phyloP scores from a whole-genome alignment of 2,797 vertebrate species.

The Hemitrygon akajei region DNA sequence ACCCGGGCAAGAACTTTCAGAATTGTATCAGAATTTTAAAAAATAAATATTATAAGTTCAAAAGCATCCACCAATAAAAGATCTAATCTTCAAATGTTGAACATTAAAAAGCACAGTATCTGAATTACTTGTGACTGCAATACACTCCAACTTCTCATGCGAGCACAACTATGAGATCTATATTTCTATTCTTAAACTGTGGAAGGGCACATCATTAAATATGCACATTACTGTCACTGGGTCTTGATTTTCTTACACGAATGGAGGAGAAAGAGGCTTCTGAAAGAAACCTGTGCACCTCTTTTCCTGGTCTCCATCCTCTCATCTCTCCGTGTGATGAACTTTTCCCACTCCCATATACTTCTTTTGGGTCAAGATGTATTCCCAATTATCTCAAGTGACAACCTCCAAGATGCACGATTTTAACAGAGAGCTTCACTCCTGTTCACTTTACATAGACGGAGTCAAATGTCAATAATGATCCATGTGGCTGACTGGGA shows the following conservation, averaged over 20 bases:
- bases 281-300: not conserved
- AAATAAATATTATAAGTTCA: not conserved
- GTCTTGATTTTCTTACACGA: not conserved
- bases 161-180: too few species aligned
- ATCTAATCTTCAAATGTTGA: not conserved
- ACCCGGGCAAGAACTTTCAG: not conserved
- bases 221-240: not conserved
- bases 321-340: not conserved
- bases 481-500: not conserved
- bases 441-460: not conserved
- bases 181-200: not conserved
- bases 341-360: not conserved
- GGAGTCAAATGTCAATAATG: not conserved
- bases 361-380: too few species aligned
- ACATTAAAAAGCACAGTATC: not conserved
- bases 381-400: not conserved
- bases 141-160: not conserved
- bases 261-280: too few species aligned
- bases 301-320: not conserved
- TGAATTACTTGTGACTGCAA: not conserved
- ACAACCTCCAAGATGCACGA: not conserved
- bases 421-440: not conserved
- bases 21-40: not conserved
- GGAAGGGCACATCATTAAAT: not conserved
- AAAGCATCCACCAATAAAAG: not conserved